These are phyloP conservation scores for Nannoperca australis DNA, from an alignment of 2,797 vertebrate genomes.

Conservation along the genomic window DNA sequence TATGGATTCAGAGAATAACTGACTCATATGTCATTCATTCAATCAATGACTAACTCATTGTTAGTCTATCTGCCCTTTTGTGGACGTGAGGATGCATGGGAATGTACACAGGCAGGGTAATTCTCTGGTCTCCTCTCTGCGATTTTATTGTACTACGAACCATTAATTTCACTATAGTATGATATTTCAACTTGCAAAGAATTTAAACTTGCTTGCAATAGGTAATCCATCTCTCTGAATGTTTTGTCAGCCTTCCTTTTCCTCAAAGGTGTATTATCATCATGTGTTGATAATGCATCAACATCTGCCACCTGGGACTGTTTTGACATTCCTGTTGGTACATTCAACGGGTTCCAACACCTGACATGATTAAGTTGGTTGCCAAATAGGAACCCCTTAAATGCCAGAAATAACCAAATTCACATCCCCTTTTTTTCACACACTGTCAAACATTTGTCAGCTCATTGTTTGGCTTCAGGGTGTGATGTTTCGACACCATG, in stretches of 20 bases:
- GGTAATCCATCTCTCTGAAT: conserved; percentile 4
- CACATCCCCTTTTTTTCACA: neutral
- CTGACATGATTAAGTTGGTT: conserved; percentile 14
- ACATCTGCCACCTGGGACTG: neutral
- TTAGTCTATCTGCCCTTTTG: neutral
- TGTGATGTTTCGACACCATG: neutral
- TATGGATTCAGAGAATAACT: conserved; percentile 12
- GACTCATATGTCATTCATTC: conserved; percentile 11
- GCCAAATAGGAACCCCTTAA: conserved; percentile 2
- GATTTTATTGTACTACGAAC: neutral
- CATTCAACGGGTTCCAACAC: conserved; percentile 13
- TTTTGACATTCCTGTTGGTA: conserved; percentile 20
- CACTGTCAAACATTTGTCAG: conserved; percentile 6
- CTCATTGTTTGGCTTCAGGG: conserved; percentile 11
- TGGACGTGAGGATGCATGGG: neutral
- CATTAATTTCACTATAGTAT: neutral
- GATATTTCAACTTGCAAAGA: neutral
- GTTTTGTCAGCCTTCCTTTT: neutral
- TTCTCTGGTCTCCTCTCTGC: too few species aligned
- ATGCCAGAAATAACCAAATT: conserved; percentile 18
- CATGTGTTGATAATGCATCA: conserved; percentile 2
- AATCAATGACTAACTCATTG: conserved; percentile 6
- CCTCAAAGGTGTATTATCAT: conserved; percentile 1
- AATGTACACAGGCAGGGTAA: neutral
- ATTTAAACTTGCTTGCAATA: neutral